Evolutionary conservation across 2,113 vertebrate species (phyloP).

Genomic region (Myrmecobius fasciatus): DNA sequence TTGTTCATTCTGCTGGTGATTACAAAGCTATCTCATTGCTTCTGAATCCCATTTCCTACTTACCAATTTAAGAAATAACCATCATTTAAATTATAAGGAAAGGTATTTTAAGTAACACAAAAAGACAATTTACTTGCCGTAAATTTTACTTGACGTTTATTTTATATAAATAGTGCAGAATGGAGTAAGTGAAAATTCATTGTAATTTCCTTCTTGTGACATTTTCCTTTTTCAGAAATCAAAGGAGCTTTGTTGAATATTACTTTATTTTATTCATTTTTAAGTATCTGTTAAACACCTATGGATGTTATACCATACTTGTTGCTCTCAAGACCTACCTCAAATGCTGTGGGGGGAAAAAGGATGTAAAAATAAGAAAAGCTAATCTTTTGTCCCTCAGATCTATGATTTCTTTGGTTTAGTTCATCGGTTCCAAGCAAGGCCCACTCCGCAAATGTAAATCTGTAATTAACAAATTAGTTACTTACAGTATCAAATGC

Average conservation of each 20-base stretch:
- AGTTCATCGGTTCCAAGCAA: too few relatives aligned
- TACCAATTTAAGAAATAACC: constrained; percentile 10
- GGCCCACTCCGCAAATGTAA: not conserved
- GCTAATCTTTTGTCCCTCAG: not conserved
- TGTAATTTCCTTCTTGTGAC: not conserved
- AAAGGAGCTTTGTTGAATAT: not conserved
- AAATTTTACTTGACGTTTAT: too few relatives aligned
- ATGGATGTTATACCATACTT: too few relatives aligned
- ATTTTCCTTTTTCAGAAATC: not conserved
- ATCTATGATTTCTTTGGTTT: not conserved
- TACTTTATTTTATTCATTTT: not conserved
- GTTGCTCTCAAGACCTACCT: not conserved
- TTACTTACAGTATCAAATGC: not conserved
- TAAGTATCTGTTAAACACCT: not conserved
- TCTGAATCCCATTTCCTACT: constrained; percentile 13
- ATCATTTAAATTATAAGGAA: constrained; percentile 39
- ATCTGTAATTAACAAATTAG: not conserved
- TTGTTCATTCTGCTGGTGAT: not conserved
- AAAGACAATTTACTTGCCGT: not conserved
- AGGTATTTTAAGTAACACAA: not conserved
- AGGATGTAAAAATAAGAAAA: not conserved
- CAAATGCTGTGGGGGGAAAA: not conserved
- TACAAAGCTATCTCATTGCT: constrained; percentile 6
- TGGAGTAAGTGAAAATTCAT: not conserved
- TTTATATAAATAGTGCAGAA: constrained; percentile 26